Evolutionary conservation across 1,140 invertebrate species (phyloP).

Genomic region (Drosophila melanica): DNA sequence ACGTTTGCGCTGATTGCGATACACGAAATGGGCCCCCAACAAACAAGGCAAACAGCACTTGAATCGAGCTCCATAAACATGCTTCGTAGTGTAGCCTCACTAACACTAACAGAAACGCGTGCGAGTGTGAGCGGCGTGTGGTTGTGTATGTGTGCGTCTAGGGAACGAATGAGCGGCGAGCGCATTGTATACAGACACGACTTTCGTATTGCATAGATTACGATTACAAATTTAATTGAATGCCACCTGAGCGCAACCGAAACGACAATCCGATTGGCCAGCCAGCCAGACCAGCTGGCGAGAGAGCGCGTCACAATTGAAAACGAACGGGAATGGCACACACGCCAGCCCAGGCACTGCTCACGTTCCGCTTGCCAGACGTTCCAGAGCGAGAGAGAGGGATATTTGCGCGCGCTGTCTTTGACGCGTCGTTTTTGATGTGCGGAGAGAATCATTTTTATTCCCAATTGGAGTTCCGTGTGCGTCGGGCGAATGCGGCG

Average conservation of each 20-base stretch:
- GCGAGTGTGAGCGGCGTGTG: slow-evolving; percentile 24
- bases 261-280: slow-evolving; percentile 68
- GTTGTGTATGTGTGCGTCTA: slow-evolving; percentile 17
- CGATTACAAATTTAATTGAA: slow-evolving; percentile 79
- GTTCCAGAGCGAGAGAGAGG: slow-evolving; percentile 28
- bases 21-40: slow-evolving; percentile 7
- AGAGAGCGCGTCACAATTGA: slow-evolving; percentile 34
- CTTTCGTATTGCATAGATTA: slow-evolving; percentile 66
- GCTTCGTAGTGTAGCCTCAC: slow-evolving; percentile 29
- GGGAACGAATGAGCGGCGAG: slow-evolving; percentile 61
- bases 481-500: slow-evolving; percentile 57
- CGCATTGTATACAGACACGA: slow-evolving; percentile 45
- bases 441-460: slow-evolving; percentile 54
- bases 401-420: slow-evolving; percentile 11
- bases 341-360: slow-evolving; percentile 9
- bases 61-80: slow-evolving; percentile 20
- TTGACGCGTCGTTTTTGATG: slow-evolving; percentile 46
- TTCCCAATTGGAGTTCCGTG: slow-evolving; percentile 62
- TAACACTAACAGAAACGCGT: neutral
- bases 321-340: slow-evolving; percentile 43
- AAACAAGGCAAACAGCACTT: slow-evolving; percentile 27
- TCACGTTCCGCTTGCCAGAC: slow-evolving; percentile 29
- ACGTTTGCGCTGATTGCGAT: slow-evolving; percentile 10
- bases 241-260: slow-evolving; percentile 63
- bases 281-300: slow-evolving; percentile 32